Conservation (phyloP, 2,888 invertebrate genomes). For the Abrostola triplasia region DNA sequence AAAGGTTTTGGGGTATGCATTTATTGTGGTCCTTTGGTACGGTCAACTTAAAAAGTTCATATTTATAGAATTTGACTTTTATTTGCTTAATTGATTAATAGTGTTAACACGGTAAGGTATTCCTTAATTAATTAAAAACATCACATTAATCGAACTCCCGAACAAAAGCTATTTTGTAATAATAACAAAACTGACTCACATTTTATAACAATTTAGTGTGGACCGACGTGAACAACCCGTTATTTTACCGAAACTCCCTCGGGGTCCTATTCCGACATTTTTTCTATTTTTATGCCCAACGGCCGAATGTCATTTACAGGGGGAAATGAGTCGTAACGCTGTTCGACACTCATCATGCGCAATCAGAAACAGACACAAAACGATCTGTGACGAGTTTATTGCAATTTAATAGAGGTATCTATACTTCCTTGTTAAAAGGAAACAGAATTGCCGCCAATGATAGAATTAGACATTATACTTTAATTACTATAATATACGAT, state of each 20-base stretch:
- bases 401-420: conserved; percentile 1
- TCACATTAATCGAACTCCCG: too few relatives aligned
- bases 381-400: conserved; percentile 8
- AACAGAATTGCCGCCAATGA: background rate
- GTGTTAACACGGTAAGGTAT: too few relatives aligned
- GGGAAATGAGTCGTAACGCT: conserved; percentile 14
- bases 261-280: background rate
- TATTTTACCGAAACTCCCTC: background rate
- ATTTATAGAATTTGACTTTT: too few relatives aligned
- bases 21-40: too few relatives aligned
- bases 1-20: too few relatives aligned
- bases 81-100: too few relatives aligned
- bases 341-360: conserved; percentile 7
- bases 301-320: conserved; percentile 27
- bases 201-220: conserved; percentile 3
- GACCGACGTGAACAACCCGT: background rate
- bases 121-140: too few relatives aligned
- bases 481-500: too few relatives aligned
- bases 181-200: too few relatives aligned
- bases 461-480: too few relatives aligned
- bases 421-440: background rate
- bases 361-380: conserved; percentile 11
- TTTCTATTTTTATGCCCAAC: conserved; percentile 22
- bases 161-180: too few relatives aligned
- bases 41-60: too few relatives aligned